Conservation (phyloP, 2,113 vertebrate genomes). For the Pycnonotus jocosus region DNA sequence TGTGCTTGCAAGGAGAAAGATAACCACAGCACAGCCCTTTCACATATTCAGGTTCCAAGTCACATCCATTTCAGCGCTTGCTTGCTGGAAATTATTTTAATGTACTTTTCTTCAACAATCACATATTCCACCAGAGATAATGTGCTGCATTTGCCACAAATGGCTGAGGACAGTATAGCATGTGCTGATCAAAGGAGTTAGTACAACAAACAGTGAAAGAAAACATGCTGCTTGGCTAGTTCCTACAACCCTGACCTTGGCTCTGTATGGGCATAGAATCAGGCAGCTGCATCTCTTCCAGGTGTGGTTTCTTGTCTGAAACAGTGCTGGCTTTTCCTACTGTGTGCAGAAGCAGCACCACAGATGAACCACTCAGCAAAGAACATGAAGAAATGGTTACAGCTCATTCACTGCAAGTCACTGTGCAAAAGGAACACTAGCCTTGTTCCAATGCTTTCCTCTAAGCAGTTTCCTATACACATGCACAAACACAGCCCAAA, state of each 20-base stretch:
- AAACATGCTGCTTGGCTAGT: not conserved
- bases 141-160: not conserved
- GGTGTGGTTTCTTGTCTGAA: not conserved
- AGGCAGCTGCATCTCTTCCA: not conserved
- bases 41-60: not conserved
- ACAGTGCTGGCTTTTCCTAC: not conserved
- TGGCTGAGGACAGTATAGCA: not conserved
- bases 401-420: not conserved
- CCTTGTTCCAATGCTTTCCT: not conserved
- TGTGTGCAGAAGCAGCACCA: not conserved
- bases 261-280: not conserved
- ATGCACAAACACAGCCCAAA: rapidly evolving
- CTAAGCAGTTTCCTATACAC: not conserved
- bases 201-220: not conserved
- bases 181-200: not conserved
- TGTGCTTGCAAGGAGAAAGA: not conserved
- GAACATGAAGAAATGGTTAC: not conserved
- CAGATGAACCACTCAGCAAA: not conserved
- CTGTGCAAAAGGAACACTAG: not conserved
- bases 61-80: not conserved
- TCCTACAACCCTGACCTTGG: not conserved
- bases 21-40: not conserved
- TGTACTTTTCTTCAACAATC: not conserved
- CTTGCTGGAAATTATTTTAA: not conserved
- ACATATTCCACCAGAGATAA: not conserved